Percentiles rank a stretch among this genome's conserved stretches.
Conservation (phyloP, 2,113 vertebrate genomes). For the Sclerurus mexicanus region DNA sequence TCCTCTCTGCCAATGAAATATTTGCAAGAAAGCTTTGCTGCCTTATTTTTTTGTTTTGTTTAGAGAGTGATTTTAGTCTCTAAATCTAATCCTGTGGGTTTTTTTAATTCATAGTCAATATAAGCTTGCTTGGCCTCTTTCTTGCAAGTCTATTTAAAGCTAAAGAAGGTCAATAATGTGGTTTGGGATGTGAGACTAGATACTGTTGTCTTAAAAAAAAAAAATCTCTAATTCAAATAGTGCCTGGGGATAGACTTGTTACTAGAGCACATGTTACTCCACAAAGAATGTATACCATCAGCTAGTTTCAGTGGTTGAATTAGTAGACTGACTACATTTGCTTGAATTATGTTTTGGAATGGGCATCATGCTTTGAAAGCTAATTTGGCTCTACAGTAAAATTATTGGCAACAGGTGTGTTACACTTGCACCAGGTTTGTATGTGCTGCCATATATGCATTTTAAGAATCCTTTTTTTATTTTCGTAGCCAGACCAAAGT, state of each 20-base stretch:
- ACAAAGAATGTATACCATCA: not conserved
- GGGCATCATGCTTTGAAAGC: not conserved
- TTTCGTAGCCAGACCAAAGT: not conserved
- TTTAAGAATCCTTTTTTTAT: not conserved
- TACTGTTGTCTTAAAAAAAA: not conserved
- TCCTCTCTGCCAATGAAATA: not conserved
- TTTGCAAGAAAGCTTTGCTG: not conserved
- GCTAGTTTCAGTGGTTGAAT: not conserved
- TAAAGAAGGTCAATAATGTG: not conserved
- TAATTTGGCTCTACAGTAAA: not conserved
- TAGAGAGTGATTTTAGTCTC: not conserved
- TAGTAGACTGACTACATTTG: not conserved
- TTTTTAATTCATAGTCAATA: not conserved
- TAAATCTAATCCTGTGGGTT: not conserved
- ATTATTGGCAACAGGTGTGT: not conserved
- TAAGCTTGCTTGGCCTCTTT: not conserved
- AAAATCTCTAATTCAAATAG: not conserved
- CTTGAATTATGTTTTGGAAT: not conserved
- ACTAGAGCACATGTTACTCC: not conserved
- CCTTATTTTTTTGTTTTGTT: too few relatives aligned
- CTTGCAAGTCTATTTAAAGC: not conserved
- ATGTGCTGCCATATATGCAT: not conserved
- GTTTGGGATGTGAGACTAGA: not conserved
- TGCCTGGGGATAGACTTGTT: not conserved
- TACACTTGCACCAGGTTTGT: not conserved